These are phyloP conservation scores for Synaphobranchus kaupii DNA, from an alignment of 2,797 vertebrate genomes.

Conservation along the genomic window DNA sequence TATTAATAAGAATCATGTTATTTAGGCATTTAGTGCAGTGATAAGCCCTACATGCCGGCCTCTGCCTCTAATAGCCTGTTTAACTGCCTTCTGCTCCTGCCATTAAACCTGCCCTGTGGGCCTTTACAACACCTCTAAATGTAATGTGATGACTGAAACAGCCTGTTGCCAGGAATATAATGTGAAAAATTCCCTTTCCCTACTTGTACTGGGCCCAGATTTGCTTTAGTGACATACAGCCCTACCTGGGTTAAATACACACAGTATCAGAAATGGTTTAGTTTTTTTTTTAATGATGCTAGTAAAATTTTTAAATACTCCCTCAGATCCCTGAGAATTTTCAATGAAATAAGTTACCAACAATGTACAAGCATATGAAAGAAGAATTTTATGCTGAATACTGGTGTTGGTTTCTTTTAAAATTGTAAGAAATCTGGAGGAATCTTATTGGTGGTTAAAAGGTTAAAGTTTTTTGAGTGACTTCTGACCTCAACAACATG, in stretches of 20 bases:
- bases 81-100: neutral
- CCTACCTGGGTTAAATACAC: too few relatives aligned
- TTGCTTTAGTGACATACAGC: neutral
- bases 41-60: slow-evolving; percentile 50
- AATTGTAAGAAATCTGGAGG: neutral
- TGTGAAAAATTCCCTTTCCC: neutral
- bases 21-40: slow-evolving; percentile 30
- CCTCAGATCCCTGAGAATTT: neutral
- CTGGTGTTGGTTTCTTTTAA: too few relatives aligned
- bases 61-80: slow-evolving; percentile 24
- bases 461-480: neutral
- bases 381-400: too few relatives aligned
- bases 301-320: neutral
- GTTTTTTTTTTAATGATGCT: too few relatives aligned
- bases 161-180: neutral
- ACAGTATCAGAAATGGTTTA: too few relatives aligned
- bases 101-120: neutral
- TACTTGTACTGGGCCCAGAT: neutral
- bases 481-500: neutral
- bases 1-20: slow-evolving; percentile 46
- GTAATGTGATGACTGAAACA: neutral
- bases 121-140: neutral
- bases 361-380: too few relatives aligned
- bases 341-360: neutral
- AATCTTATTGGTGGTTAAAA: neutral